A percentile compares a stretch with the other conserved stretches of the same genome.
These are phyloP conservation scores for Sarcophaga carnaria DNA, from an alignment of 2,888 invertebrate genomes.

Conservation along the genomic window DNA sequence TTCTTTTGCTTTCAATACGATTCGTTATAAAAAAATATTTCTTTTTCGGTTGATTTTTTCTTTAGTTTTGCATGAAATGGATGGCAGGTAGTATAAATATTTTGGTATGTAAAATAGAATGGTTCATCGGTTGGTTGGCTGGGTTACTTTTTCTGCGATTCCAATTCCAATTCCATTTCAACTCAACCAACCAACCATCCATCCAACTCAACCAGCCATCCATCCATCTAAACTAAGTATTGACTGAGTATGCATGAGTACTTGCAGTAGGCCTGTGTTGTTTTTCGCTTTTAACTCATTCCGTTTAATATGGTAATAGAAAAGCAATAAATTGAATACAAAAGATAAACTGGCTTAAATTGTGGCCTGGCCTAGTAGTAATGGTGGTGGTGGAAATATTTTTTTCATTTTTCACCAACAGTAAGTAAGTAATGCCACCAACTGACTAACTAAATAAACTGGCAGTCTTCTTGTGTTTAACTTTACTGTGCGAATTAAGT, in stretches of 20 bases:
- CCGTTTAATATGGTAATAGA: conserved; percentile 65
- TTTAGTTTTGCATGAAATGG: conserved; percentile 62
- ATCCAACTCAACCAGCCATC: conserved; percentile 3
- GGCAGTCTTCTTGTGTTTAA: not conserved
- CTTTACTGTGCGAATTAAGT: not conserved
- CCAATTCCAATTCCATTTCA: conserved; percentile 10
- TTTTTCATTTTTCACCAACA: conserved; percentile 12
- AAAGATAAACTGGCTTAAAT: conserved; percentile 66
- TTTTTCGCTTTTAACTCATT: conserved; percentile 17
- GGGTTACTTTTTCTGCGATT: not conserved
- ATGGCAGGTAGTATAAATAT: conserved; percentile 60
- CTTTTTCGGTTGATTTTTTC: conserved; percentile 38
- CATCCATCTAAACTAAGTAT: too few relatives aligned
- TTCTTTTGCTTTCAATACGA: conserved; percentile 18
- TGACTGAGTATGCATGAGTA: not conserved
- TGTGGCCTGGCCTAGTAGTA: conserved; percentile 2
- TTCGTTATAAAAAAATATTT: conserved; percentile 41
- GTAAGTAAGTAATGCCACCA: conserved; percentile 6
- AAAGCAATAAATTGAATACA: conserved; percentile 69
- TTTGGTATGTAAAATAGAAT: conserved; percentile 12
- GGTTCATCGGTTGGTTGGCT: conserved; percentile 13
- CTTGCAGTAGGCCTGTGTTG: conserved; percentile 40
- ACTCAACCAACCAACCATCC: not conserved
- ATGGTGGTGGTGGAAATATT: not conserved
- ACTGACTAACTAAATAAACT: not conserved